phyloP scores from a whole-genome alignment of 2,113 vertebrate species.

The Telmatochromis sp. region DNA sequence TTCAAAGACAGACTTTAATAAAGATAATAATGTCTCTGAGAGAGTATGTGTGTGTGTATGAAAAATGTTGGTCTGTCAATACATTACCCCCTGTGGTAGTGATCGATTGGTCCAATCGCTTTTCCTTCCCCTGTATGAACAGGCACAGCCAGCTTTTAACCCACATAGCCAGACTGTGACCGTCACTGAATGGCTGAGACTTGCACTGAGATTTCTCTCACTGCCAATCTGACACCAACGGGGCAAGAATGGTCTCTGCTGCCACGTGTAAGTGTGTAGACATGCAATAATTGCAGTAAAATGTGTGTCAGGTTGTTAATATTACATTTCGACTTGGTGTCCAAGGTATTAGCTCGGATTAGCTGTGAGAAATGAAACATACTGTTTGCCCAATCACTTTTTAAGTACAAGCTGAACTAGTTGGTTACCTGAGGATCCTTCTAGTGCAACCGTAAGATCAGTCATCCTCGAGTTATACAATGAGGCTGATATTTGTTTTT shows the following conservation, averaged over 20 bases:
- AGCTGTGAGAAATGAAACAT: not conserved
- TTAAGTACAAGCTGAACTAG: not conserved
- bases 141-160: slow-evolving; percentile 8
- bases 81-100: not conserved
- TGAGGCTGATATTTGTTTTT: not conserved
- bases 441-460: not conserved
- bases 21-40: not conserved
- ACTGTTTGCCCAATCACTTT: not conserved
- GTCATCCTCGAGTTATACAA: not conserved
- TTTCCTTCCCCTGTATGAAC: not conserved
- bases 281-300: not conserved
- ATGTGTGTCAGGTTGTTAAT: not conserved
- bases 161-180: not conserved
- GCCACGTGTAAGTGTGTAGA: not conserved
- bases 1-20: not conserved
- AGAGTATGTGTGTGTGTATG: not conserved
- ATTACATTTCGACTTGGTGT: not conserved
- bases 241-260: not conserved
- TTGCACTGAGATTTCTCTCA: not conserved
- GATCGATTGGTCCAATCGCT: not conserved
- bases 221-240: not conserved
- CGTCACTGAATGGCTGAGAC: not conserved
- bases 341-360: not conserved
- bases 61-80: not conserved
- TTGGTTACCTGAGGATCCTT: not conserved